Base-by-base conservation (phyloP, 2,888 invertebrate species). In the Stictocephala bisonia region DNA sequence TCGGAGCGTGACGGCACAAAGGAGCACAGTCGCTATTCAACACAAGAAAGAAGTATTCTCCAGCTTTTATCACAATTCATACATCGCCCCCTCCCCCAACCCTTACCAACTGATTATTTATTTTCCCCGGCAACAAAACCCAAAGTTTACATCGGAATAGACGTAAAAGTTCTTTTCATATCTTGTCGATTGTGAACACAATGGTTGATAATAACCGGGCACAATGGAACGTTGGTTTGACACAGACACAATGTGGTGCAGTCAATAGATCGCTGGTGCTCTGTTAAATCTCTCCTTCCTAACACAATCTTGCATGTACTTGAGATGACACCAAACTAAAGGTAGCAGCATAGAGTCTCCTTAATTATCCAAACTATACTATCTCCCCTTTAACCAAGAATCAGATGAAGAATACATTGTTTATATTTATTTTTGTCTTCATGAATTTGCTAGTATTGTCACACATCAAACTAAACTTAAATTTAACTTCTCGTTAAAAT, bases 1-100 rank as follows among this genome's bases (percentile, higher is more conserved):
- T 26, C 27, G 50, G 72, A 72, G 74, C 76, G 76, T 76, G 76
- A 71, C 76, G 69, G 60, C 29, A 76, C 76, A 76, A 76, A 76
- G 70, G 76, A n/a, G 48, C 67, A 51, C 75, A 58, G 11, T 35
- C 58, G 41, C 73, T 68, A 68, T 73, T 73, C 73, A 72, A 24
- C 58, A 22, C 58, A 50, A 73, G 73, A 60, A 73, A 73, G 69
- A 69, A 73, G 69, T 58, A 69, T 69, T 58, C 69, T 51, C 60
- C 44, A 41, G 60, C 73, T 66, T 73, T 73, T 73, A 73, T 73
- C 73, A 68, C 73, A 68, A 73, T 73, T 73, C 73, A 73, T 73
- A 69, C 73, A 69, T 58, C 69, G 67, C 58, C 60, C 41, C 56
- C 50, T 11, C 35, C 27, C 27, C 24, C 53, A 41, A 13, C n/a